Evolutionary conservation across 2,113 vertebrate genomes (phyloP).

Genomic region (Boleophthalmus pectinirostris): DNA sequence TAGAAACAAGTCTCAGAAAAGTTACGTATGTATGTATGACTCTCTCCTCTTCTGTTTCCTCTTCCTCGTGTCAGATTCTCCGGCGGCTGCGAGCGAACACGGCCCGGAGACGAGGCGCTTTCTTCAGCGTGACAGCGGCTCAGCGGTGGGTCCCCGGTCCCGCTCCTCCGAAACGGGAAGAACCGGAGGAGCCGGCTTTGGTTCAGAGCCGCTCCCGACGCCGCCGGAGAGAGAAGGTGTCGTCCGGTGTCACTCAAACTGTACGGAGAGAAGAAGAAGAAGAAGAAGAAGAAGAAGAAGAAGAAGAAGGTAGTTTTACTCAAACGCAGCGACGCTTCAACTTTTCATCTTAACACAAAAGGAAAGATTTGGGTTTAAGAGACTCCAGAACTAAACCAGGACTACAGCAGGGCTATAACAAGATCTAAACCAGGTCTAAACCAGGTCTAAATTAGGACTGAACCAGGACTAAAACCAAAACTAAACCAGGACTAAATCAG

Average conservation of each 20-base stretch:
- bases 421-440: no score
- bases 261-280: background rate
- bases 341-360: no score
- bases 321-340: no score
- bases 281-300: background rate
- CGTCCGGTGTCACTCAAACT: constrained; percentile 21
- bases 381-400: no score
- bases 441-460: no score
- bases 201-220: background rate
- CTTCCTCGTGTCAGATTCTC: constrained; percentile 18
- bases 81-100: constrained; percentile 36
- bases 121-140: constrained; percentile 18
- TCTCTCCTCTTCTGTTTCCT: background rate
- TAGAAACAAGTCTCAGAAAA: no score
- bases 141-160: constrained; percentile 13
- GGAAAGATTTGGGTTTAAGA: no score
- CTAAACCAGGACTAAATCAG: no score
- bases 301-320: background rate
- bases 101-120: constrained; percentile 29
- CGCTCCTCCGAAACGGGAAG: background rate
- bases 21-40: no score
- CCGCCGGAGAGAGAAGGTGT: background rate
- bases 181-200: constrained; percentile 5
- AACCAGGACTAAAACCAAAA: no score
- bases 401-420: no score